Conservation (phyloP, 2,113 vertebrate genomes). For the Connochaetes taurinus region DNA sequence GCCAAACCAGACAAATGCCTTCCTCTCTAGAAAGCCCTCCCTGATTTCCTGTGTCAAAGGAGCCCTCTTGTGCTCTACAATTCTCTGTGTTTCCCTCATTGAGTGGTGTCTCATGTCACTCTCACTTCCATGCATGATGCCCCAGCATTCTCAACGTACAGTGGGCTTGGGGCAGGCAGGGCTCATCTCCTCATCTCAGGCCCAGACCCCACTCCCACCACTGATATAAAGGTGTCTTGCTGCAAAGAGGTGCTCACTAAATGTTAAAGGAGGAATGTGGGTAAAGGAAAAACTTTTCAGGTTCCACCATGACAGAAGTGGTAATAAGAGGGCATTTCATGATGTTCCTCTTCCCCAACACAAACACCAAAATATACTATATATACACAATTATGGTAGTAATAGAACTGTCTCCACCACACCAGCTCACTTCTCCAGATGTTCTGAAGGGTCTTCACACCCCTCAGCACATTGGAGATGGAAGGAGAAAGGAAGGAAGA, state of each 20-base stretch:
- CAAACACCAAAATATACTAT: not conserved
- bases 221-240: not conserved
- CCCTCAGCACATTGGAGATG: not conserved
- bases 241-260: not conserved
- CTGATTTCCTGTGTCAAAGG: not conserved
- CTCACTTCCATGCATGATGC: too few relatives aligned
- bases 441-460: not conserved
- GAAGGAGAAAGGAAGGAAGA: not conserved
- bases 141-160: not conserved
- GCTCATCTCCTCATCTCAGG: not conserved
- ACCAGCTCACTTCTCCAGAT: not conserved
- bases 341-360: not conserved
- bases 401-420: not conserved
- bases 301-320: not conserved
- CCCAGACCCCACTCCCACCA: not conserved
- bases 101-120: not conserved
- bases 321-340: not conserved
- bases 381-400: not conserved
- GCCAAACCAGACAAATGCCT: not conserved
- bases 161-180: not conserved
- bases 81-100: not conserved
- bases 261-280: not conserved
- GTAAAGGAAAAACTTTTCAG: not conserved
- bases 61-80: not conserved
- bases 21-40: not conserved